phyloP scores from a whole-genome alignment of 2,797 vertebrate species.

The Sebastes miniatus region DNA sequence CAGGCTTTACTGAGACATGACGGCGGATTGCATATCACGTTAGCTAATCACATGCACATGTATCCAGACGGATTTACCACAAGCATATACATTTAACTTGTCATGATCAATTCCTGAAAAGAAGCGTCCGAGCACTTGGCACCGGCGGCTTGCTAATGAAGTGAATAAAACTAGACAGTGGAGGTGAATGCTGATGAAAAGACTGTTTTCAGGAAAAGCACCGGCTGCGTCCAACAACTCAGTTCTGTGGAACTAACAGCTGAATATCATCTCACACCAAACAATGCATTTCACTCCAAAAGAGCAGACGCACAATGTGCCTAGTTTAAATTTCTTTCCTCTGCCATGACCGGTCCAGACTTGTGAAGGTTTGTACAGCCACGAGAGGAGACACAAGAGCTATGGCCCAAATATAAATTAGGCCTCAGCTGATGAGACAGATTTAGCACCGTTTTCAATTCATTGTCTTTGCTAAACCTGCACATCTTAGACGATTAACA shows the following conservation, averaged over 20 bases:
- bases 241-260: conserved; percentile 41
- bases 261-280: conserved; percentile 37
- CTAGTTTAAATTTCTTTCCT: conserved; percentile 8
- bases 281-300: conserved; percentile 25
- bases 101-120: conserved; percentile 70
- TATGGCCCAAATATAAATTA: neutral
- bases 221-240: conserved; percentile 43
- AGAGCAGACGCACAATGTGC: neutral
- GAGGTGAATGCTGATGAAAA: conserved; percentile 73
- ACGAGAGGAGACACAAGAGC: neutral
- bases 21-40: conserved; percentile 48
- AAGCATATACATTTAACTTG: conserved; percentile 65
- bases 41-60: conserved; percentile 40
- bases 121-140: conserved; percentile 61
- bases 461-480: conserved; percentile 8
- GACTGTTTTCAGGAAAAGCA: conserved; percentile 44
- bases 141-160: conserved; percentile 70
- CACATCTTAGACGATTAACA: conserved; percentile 24
- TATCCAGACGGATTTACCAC: conserved; percentile 38
- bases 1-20: conserved; percentile 58
- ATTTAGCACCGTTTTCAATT: neutral
- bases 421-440: neutral
- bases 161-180: conserved; percentile 68
- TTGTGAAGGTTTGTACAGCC: conserved; percentile 4
- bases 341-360: neutral